Evolutionary conservation across 2,113 vertebrate species (phyloP), one percentile per base, ranked within the genome.

Genomic region (Protobothrops flavoviridis): DNA sequence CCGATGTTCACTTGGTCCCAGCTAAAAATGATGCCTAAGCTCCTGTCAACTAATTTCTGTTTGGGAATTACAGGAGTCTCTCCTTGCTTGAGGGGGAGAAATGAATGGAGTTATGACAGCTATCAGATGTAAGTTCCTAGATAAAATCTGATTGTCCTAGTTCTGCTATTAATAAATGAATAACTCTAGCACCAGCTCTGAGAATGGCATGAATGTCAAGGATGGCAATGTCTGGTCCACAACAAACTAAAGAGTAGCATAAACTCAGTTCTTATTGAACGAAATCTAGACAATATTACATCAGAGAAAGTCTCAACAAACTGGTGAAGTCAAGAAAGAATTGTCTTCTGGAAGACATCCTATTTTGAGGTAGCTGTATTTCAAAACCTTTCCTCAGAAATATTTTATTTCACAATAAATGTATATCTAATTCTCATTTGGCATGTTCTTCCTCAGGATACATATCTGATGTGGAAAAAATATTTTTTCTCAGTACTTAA

Each of bases 301-400:
- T 85, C 11, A 85, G 87, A 56, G 26, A 96, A 96, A 81, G 87
- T 91, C 92, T 93, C 87, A 91, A 94, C 20, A 45, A 45, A 52
- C 8, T n/a, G 9, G 4, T 52, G 52, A 56, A 64, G 94, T 92
- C 33, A 81, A 64, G 57, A n/a, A 13, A 90, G 20, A 92, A 91
- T 90, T 74, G 90, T 90, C 52, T 61, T 95, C 93, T 92, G 91
- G 85, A 93, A 92, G 92, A 94, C 92, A 43, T 43, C 24, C 91
- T 93, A 89, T 74, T 93, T 95, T 81, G 33, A 33, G 94, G 86
- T 90, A 89, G 81, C 81, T 94, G 64, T 3, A 6, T 59, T 92
- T 94, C 81, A 95, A 81, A 90, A 91, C 21, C 43, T 61, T 86
- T 86, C 29, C 43, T 21, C 43, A 90, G 29, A 61, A 90, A 85